These are phyloP conservation scores for Protonibea diacanthus DNA, from an alignment of 2,797 vertebrate genomes.

Conservation along the genomic window DNA sequence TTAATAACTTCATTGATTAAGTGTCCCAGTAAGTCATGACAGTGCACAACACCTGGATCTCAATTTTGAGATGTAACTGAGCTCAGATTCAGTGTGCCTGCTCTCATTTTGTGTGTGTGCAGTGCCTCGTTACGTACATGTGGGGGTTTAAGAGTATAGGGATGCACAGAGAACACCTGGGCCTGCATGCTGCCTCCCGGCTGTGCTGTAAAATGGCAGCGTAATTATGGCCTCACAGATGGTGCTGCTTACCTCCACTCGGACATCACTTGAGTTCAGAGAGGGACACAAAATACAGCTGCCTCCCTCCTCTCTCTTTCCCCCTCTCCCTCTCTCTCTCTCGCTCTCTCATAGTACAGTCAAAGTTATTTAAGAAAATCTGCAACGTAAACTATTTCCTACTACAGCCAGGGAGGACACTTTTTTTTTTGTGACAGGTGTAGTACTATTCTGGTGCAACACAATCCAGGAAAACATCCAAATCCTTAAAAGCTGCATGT, in stretches of 20 bases:
- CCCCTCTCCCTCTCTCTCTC: neutral
- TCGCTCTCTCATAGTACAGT: slow-evolving; percentile 8
- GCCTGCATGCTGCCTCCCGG: slow-evolving; percentile 73
- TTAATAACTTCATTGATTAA: neutral
- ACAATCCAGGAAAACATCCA: slow-evolving; percentile 10
- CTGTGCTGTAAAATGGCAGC: slow-evolving; percentile 73
- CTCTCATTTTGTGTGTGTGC: neutral
- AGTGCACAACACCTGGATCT: neutral
- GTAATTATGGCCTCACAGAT: slow-evolving; percentile 81
- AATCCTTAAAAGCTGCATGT: neutral
- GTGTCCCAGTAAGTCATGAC: neutral
- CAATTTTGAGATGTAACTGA: neutral
- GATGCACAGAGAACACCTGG: slow-evolving; percentile 78
- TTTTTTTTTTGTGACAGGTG: slow-evolving; percentile 18
- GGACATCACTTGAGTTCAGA: slow-evolving; percentile 78
- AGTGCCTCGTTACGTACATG: slow-evolving; percentile 17
- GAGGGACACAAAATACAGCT: slow-evolving; percentile 55
- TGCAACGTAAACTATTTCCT: slow-evolving; percentile 14
- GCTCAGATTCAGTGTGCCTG: neutral
- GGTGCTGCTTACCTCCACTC: slow-evolving; percentile 73
- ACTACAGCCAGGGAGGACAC: slow-evolving; percentile 3
- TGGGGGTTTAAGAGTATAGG: slow-evolving; percentile 41
- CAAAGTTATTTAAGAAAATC: slow-evolving; percentile 32
- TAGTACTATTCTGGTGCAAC: slow-evolving; percentile 2
- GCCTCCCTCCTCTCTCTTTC: neutral